phyloP scores from a whole-genome alignment of 1,140 invertebrate species.

The Armadillidium nasatum region DNA sequence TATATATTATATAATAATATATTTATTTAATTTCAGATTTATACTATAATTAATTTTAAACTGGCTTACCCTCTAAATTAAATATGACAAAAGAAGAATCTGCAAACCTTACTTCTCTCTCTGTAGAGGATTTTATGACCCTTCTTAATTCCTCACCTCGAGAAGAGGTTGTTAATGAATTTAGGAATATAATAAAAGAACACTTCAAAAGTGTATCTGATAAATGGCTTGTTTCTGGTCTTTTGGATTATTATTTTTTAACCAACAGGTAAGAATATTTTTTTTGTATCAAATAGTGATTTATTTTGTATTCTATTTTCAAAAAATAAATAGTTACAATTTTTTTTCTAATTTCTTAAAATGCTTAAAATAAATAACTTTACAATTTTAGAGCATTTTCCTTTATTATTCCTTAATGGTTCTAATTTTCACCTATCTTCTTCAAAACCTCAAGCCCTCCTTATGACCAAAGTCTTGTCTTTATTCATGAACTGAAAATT shows the following conservation, averaged over 20 bases:
- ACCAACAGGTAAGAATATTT: background rate
- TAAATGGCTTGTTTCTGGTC: background rate
- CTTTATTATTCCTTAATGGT: too few species aligned
- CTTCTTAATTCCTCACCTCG: background rate
- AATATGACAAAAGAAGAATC: background rate
- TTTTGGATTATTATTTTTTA: constrained; percentile 3
- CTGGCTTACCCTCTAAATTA: background rate
- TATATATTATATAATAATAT: too few species aligned
- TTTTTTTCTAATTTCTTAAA: background rate
- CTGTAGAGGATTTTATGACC: background rate
- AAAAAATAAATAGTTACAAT: background rate
- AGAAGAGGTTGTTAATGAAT: background rate
- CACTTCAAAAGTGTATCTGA: background rate
- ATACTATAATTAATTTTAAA: too few species aligned
- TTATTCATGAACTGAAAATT: too few species aligned
- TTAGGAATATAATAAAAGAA: background rate
- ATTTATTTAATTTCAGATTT: too few species aligned
- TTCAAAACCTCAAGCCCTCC: too few species aligned
- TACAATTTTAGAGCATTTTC: background rate
- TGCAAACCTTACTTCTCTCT: background rate
- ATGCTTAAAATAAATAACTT: background rate
- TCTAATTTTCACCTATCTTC: too few species aligned
- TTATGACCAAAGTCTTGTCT: too few species aligned
- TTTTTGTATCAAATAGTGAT: background rate
- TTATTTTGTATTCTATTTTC: background rate